A percentile compares a stretch with the other conserved stretches of the same genome.
Conservation (phyloP, 2,888 invertebrate species). For the Lithophane leautieri region DNA sequence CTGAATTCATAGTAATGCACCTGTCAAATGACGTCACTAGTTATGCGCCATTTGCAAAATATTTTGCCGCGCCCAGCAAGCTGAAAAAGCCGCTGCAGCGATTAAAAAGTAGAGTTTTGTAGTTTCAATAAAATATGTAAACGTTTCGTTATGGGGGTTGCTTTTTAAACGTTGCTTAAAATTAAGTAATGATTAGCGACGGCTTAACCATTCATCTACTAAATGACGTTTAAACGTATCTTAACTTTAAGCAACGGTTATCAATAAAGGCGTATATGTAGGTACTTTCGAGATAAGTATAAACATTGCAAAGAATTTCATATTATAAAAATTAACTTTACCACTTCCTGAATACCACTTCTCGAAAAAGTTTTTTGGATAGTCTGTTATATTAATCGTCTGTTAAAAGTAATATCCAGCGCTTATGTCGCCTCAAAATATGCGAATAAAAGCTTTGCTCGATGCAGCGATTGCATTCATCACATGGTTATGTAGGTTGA, state of each 20-base stretch:
- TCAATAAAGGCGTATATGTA: too few relatives aligned
- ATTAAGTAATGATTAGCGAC: too few relatives aligned
- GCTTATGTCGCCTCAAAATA: slow-evolving; percentile 59
- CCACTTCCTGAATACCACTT: too few relatives aligned
- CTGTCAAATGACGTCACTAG: slow-evolving; percentile 81
- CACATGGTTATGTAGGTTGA: slow-evolving; percentile 69
- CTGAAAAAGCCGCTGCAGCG: slow-evolving; percentile 41
- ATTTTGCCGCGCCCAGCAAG: slow-evolving; percentile 63
- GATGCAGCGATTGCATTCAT: slow-evolving; percentile 79
- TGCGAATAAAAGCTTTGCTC: slow-evolving; percentile 66
- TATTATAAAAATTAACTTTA: neutral
- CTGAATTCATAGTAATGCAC: slow-evolving; percentile 79
- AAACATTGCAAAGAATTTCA: neutral
- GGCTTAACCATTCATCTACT: too few relatives aligned
- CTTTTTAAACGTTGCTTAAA: too few relatives aligned
- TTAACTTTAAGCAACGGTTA: too few relatives aligned
- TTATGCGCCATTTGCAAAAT: slow-evolving; percentile 81
- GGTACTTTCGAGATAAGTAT: too few relatives aligned
- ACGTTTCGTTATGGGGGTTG: too few relatives aligned
- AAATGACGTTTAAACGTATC: too few relatives aligned
- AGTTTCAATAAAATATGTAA: too few relatives aligned
- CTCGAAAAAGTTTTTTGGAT: too few relatives aligned
- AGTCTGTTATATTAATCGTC: neutral
- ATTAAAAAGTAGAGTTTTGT: slow-evolving; percentile 3
- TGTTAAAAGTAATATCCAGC: slow-evolving; percentile 29